phyloP scores from a whole-genome alignment of 2,797 vertebrate species.

The Vespertilio murinus region DNA sequence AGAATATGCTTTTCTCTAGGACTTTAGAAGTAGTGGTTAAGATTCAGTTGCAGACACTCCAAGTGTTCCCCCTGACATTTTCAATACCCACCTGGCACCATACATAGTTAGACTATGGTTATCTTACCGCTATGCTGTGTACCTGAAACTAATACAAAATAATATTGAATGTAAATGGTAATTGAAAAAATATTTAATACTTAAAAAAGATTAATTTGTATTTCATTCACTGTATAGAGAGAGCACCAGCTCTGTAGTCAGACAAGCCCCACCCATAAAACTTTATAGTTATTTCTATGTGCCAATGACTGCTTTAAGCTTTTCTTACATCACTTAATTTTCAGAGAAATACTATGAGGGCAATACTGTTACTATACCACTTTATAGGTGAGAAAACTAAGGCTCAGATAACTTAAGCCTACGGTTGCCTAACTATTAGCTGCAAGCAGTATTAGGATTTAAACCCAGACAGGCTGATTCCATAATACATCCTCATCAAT shows the following conservation, averaged over 20 bases:
- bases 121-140: background rate
- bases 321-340: background rate
- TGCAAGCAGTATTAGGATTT: background rate
- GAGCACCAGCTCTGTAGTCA: background rate
- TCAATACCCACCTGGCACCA: background rate
- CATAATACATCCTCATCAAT: background rate
- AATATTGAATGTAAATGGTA: background rate
- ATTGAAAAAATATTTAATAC: background rate
- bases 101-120: background rate
- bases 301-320: background rate
- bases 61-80: background rate
- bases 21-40: background rate
- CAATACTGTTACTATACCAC: background rate
- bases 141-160: background rate
- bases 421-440: background rate
- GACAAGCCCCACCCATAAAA: background rate
- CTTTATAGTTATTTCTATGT: background rate
- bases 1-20: background rate
- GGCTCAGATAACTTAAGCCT: background rate
- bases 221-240: background rate
- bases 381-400: conserved; percentile 8
- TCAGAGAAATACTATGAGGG: background rate
- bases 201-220: background rate
- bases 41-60: background rate
- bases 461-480: background rate